phyloP scores from a whole-genome alignment of 2,113 vertebrate species.

The Hyperopisus bebe region DNA sequence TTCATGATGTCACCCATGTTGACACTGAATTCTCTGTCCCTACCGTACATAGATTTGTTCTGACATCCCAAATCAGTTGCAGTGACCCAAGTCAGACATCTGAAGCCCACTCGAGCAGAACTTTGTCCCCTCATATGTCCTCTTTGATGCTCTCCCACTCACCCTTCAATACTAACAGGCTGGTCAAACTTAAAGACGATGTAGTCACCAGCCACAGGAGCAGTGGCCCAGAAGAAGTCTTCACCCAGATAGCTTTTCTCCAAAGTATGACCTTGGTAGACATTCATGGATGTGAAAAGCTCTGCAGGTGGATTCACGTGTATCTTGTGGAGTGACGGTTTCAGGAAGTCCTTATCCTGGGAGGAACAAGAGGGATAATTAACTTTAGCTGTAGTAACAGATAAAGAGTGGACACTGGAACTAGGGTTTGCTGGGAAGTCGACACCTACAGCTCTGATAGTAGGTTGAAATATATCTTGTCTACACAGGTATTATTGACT shows the following conservation, averaged over 20 bases:
- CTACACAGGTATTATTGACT: neutral
- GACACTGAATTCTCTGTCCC: neutral
- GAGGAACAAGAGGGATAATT: conserved; percentile 29
- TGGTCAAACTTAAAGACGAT: conserved; percentile 93
- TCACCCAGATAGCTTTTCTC: conserved; percentile 95
- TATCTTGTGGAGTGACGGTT: conserved; percentile 92
- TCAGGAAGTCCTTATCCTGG: conserved; percentile 97
- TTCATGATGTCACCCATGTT: neutral
- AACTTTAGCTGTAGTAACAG: neutral
- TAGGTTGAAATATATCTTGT: neutral
- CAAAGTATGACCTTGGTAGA: conserved; percentile 90
- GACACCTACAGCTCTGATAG: neutral
- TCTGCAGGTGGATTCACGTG: conserved; percentile 94
- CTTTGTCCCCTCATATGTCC: neutral
- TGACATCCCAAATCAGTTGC: neutral
- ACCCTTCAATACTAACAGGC: conserved; percentile 88
- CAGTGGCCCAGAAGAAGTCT: conserved; percentile 98
- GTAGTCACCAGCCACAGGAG: conserved; percentile 84
- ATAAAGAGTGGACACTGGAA: neutral
- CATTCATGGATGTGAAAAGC: conserved; percentile 91
- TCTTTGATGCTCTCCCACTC: conserved; percentile 12
- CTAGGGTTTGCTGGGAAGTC: neutral
- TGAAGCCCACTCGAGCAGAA: neutral
- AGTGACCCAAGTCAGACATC: neutral
- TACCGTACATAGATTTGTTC: neutral